phyloP scores from a whole-genome alignment of 1,140 invertebrate species.

The Scaptodrosophila lebanonensis region DNA sequence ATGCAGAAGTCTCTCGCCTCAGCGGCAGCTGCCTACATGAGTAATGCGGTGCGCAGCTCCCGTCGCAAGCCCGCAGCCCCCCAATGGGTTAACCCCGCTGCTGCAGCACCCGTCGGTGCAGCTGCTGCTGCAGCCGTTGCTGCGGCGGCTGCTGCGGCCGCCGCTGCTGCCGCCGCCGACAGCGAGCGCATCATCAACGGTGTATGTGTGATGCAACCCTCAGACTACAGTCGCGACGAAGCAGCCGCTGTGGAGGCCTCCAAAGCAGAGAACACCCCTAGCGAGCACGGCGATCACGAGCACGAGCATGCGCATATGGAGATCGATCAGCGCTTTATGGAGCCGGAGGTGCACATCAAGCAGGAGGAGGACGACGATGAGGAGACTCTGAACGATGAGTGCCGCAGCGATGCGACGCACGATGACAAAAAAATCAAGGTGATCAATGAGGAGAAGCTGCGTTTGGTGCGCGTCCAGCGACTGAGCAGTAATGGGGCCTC shows the following conservation, averaged over 20 bases:
- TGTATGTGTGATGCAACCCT: constrained; percentile 90
- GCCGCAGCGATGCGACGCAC: constrained; percentile 3
- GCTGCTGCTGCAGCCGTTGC: constrained; percentile 7
- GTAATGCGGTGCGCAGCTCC: constrained; percentile 59
- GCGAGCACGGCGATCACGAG: constrained; percentile 77
- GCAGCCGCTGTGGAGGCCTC: constrained; percentile 82
- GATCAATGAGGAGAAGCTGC: constrained; percentile 66
- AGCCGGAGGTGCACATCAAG: constrained; percentile 70
- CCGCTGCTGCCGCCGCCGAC: constrained; percentile 49
- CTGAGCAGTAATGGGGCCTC: constrained; percentile 51
- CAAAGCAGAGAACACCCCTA: constrained; percentile 76
- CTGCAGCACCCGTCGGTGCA: constrained; percentile 9
- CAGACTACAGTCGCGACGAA: constrained; percentile 88
- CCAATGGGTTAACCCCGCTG: constrained; percentile 96
- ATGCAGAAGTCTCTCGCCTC: constrained; percentile 70
- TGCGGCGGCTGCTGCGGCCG: background rate
- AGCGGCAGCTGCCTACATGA: constrained; percentile 58
- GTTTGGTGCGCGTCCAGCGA: constrained; percentile 61
- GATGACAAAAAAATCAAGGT: constrained; percentile 56
- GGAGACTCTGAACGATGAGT: constrained; percentile 12
- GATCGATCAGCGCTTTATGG: constrained; percentile 64
- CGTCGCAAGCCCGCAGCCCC: constrained; percentile 95
- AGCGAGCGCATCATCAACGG: constrained; percentile 93
- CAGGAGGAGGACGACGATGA: constrained; percentile 71
- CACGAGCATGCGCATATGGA: constrained; percentile 64